A percentile compares a stretch with the other conserved stretches of the same genome.
Conservation (phyloP, 2,888 invertebrate genomes). For the Dryobota labecula region DNA sequence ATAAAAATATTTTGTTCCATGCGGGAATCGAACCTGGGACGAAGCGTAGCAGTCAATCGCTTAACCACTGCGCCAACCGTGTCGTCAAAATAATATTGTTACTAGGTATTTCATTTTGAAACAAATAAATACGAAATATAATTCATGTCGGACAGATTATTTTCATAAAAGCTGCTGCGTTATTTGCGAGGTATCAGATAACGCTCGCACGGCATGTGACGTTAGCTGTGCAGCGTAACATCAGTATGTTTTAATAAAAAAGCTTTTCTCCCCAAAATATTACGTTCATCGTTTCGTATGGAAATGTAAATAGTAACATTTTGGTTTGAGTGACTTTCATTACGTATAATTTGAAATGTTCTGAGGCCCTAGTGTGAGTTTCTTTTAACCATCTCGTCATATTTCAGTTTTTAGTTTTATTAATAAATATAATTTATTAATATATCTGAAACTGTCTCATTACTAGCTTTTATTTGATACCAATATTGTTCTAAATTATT, state of each 20-base stretch:
- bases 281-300: conserved; percentile 3
- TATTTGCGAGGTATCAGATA: conserved; percentile 54
- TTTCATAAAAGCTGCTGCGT: conserved; percentile 20
- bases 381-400: too few relatives aligned
- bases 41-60: too few relatives aligned
- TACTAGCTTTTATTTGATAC: too few relatives aligned
- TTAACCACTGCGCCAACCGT: too few relatives aligned
- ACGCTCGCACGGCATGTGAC: conserved; percentile 42
- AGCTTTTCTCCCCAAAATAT: conserved; percentile 32
- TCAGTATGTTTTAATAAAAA: conserved; percentile 38
- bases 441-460: too few relatives aligned
- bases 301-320: conserved; percentile 8
- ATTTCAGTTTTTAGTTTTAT: too few relatives aligned
- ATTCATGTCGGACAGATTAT: conserved; percentile 13
- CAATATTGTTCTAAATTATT: too few relatives aligned
- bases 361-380: too few relatives aligned
- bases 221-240: conserved; percentile 31
- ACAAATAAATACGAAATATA: conserved; percentile 4
- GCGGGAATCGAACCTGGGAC: too few relatives aligned
- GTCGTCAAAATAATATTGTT: too few relatives aligned
- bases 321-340: not conserved
- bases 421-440: too few relatives aligned
- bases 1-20: too few relatives aligned
- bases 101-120: not conserved
- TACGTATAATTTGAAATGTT: not conserved